Evolutionary conservation across 92 coral and sea anemone genomes (phyloP), one percentile per base, ranked within the genome.

Genomic region (Metridium senile): DNA sequence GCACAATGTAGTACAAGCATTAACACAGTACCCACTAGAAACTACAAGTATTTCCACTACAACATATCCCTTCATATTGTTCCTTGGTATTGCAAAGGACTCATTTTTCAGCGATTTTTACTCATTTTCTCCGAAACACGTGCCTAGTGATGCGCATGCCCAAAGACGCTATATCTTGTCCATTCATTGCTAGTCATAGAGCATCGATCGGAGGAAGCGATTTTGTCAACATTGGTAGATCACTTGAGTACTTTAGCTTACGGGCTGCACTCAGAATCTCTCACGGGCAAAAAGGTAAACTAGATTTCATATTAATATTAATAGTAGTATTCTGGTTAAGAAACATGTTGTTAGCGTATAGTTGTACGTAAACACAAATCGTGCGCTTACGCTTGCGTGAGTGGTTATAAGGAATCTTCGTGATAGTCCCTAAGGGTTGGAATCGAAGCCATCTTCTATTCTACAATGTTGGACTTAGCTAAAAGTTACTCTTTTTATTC

Each of bases 211-310:
- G 70, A 57, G 82, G 82, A 77, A 77, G 62, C 82, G 71, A 53
- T 65, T 77, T 77, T 77, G 82, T 77, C 82, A 77, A 77, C 82
- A 77, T 58, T 73, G 68, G 67, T 58, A 57, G 78, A 51, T 57
- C 68, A 62, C 78, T 73, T 26, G 78, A 73, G 78, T 73, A 29
- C 68, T 57, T 58, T 32, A 27, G 58, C 33, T 30, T 20, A 31
- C 22, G 66, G 64, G 63, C 54, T 21, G 67, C 61, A 51, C 53
- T 25, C 22, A 32, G 78, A 62, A 31, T n/a, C 23, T 45, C 57
- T 33, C n/a, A 33, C 67, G 54, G 78, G 34, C 51, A 57, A 34
- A 27, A 66, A 73, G 78, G 78, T 73, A 73, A 73, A 31, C 33
- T 32, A 0, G 18, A 21, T 25, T 19, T 31, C 13, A 27, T 73